These are phyloP conservation scores for Anabas testudineus DNA, from an alignment of 2,797 vertebrate species.

Conservation along the genomic window DNA sequence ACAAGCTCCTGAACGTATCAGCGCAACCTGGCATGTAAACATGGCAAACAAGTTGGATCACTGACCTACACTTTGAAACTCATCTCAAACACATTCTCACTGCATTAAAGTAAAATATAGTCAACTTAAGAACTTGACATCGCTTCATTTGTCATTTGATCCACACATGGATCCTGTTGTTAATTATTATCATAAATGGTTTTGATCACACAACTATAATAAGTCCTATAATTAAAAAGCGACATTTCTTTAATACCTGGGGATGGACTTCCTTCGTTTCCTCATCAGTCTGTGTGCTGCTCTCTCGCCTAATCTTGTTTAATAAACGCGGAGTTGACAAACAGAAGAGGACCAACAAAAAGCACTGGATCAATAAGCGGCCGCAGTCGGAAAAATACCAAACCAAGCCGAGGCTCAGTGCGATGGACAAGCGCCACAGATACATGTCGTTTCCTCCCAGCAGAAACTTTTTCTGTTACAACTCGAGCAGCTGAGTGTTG, in stretches of 20 bases:
- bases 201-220: too few species aligned
- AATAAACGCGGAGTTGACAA: constrained; percentile 33
- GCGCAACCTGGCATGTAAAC: neutral
- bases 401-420: constrained; percentile 62
- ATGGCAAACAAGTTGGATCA: neutral
- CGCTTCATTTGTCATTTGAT: neutral
- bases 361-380: constrained; percentile 57
- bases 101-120: neutral
- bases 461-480: neutral
- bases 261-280: constrained; percentile 8
- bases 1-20: neutral
- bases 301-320: constrained; percentile 58
- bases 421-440: constrained; percentile 66
- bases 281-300: constrained; percentile 80
- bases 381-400: constrained; percentile 80
- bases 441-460: constrained; percentile 71
- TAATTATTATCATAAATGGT: too few species aligned
- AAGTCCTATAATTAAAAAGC: neutral
- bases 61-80: neutral
- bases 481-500: neutral
- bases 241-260: constrained; percentile 58
- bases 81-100: neutral
- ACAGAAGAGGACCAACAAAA: constrained; percentile 65
- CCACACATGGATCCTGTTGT: neutral
- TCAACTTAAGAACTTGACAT: too few species aligned